Percentiles rank a stretch among this genome's conserved stretches.
Conservation (phyloP, 2,888 invertebrate species). For the Hesperia comma region DNA sequence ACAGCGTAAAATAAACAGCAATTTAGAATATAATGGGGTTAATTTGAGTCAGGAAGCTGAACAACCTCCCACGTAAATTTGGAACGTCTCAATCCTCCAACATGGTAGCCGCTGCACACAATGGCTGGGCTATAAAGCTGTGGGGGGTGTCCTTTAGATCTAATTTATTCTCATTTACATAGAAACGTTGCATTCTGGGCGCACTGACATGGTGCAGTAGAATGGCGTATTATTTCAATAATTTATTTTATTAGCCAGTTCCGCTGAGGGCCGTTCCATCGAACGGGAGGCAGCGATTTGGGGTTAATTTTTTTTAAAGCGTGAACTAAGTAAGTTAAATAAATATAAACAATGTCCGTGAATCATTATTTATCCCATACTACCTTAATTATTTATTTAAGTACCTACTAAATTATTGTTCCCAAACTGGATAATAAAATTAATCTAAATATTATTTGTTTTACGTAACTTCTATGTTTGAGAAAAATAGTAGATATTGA, state of each 20-base stretch:
- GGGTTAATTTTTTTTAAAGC: no score
- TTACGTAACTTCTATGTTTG: no score
- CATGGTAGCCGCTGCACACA: conserved; percentile 37
- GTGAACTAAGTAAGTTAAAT: no score
- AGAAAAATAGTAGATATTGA: no score
- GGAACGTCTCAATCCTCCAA: background rate
- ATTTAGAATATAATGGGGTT: background rate
- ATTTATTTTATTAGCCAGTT: conserved; percentile 40
- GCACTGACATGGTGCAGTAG: conserved; percentile 34
- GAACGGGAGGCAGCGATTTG: no score
- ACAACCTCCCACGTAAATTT: background rate
- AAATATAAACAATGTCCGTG: no score
- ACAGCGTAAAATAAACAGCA: background rate
- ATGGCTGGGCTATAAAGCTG: conserved; percentile 43
- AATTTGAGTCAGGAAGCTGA: background rate
- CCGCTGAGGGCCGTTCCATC: conserved; percentile 25
- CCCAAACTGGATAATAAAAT: no score
- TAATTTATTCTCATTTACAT: conserved; percentile 48
- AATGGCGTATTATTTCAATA: conserved; percentile 45
- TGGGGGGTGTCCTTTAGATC: conserved; percentile 43
- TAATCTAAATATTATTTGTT: no score
- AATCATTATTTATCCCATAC: no score
- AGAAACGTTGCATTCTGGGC: conserved; percentile 46
- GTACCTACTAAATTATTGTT: no score
- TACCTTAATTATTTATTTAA: no score